These are phyloP conservation scores for Gymnodraco acuticeps DNA, from an alignment of 2,797 vertebrate species.

Conservation along the genomic window DNA sequence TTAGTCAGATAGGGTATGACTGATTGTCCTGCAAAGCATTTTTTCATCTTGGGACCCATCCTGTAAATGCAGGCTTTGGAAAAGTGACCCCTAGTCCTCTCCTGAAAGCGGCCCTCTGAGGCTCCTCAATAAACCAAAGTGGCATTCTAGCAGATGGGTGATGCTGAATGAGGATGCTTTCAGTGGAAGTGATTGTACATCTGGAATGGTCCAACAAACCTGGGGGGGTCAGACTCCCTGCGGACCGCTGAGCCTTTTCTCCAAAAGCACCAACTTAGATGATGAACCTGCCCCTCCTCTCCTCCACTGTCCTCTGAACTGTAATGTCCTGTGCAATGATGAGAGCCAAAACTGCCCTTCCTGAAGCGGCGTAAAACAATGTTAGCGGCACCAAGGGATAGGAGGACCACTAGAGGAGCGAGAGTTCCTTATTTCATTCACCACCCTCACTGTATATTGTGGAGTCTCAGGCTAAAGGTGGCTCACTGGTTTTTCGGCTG, in stretches of 20 bases:
- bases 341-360: slow-evolving; percentile 24
- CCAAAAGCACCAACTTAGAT: slow-evolving; percentile 43
- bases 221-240: slow-evolving; percentile 25
- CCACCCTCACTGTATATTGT: slow-evolving; percentile 5
- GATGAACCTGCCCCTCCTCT: slow-evolving; percentile 8
- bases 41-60: not conserved
- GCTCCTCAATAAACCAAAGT: slow-evolving; percentile 38
- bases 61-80: slow-evolving; percentile 19
- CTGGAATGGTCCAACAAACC: slow-evolving; percentile 51
- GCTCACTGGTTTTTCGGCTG: slow-evolving; percentile 14
- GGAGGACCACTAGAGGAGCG: slow-evolving; percentile 2
- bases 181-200: slow-evolving; percentile 63
- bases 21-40: slow-evolving; percentile 4
- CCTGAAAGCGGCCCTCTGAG: slow-evolving; percentile 24
- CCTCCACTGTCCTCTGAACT: slow-evolving; percentile 23
- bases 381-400: slow-evolving; percentile 27
- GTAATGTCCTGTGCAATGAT: slow-evolving; percentile 43
- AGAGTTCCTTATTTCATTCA: slow-evolving; percentile 9
- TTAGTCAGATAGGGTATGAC: not conserved
- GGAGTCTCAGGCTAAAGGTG: slow-evolving; percentile 39
- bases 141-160: slow-evolving; percentile 58
- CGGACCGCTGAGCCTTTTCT: slow-evolving; percentile 33
- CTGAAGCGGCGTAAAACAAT: slow-evolving; percentile 28
- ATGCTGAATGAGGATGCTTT: slow-evolving; percentile 43
- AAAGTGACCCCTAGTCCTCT: slow-evolving; percentile 24